Evolutionary conservation across 2,113 vertebrate genomes (phyloP).

Genomic region (Rhipidura dahli): DNA sequence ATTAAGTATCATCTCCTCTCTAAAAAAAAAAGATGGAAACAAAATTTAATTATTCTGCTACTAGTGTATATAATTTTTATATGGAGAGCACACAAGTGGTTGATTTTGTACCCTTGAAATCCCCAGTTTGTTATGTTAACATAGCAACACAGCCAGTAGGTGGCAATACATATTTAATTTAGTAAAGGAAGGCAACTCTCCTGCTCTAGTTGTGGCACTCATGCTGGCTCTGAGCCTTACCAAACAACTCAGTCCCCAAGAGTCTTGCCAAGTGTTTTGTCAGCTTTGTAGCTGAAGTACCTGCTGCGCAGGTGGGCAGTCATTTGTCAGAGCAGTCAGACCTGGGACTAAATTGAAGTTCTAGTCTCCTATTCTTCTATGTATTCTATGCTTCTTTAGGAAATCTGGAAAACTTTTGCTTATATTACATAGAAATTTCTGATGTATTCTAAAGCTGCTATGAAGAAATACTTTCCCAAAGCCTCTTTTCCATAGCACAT

Average conservation of each 20-base stretch:
- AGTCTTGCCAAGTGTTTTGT: neutral
- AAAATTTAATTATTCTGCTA: neutral
- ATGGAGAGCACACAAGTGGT: neutral
- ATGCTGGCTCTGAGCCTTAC: neutral
- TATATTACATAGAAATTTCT: neutral
- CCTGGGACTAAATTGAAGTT: neutral
- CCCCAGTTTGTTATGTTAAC: neutral
- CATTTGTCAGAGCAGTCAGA: neutral
- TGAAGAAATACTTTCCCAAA: neutral
- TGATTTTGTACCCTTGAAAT: neutral
- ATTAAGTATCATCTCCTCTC: neutral
- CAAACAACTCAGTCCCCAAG: neutral
- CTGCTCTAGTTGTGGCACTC: neutral
- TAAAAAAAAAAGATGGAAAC: neutral
- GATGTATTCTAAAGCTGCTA: neutral
- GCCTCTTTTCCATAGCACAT: neutral
- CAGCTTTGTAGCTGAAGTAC: neutral
- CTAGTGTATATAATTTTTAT: neutral
- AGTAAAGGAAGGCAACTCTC: neutral
- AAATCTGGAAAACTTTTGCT: neutral
- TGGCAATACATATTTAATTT: constrained; percentile 50
- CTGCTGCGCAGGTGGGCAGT: neutral
- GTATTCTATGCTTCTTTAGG: neutral
- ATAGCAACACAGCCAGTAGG: neutral
- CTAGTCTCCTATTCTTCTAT: neutral